Base-by-base conservation (phyloP, 2,797 vertebrate species). In the Delichon dasypus region DNA sequence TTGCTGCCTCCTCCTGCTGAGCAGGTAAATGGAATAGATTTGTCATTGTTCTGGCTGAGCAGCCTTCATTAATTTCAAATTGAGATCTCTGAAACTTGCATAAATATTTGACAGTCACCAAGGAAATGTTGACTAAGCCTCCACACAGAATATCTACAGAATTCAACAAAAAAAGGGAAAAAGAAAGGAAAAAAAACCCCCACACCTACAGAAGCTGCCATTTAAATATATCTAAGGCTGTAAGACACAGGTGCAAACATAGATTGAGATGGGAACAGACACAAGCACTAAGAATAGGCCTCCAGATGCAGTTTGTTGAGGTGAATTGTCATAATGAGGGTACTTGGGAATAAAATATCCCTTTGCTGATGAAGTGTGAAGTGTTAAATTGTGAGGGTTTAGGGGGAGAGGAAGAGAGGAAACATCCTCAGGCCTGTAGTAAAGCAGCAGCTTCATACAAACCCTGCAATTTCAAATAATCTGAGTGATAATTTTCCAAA, bases 1-100 rank as follows among this genome's bases (percentile, higher is more conserved):
- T 67, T 66, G 93, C 76, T 95, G 78, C 54, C 62, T 93, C 93
- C 85, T 95, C 91, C 89, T 68, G 89, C 91, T 84, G 89, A 93
- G 93, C 94, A 97, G 93, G 95, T 93, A 93, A 95, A 88, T 85
- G 96, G 87, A 86, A 85, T 78, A 77, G 95, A 92, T 95, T 96
- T 95, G 94, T 97, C 96, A 96, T 94, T 91, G 93, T 95, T 97
- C 95, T 93, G 94, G 85, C 96, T 96, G 96, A 96, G 95, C 95
- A 95, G 93, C 93, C 81, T 95, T 96, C 95, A 93, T 96, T 96
- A 96, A 94, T 95, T 96, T 91, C 95, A 94, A 96, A 97, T 97
- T 91, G 96, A 96, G 94, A 96, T 96, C 94, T 92, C 88, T 88
- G 90, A 95, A 95, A 95, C 93, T 89, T 83, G 82, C 94, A 94